Conservation (phyloP, 2,113 vertebrate species). For the Delphinus delphis region DNA sequence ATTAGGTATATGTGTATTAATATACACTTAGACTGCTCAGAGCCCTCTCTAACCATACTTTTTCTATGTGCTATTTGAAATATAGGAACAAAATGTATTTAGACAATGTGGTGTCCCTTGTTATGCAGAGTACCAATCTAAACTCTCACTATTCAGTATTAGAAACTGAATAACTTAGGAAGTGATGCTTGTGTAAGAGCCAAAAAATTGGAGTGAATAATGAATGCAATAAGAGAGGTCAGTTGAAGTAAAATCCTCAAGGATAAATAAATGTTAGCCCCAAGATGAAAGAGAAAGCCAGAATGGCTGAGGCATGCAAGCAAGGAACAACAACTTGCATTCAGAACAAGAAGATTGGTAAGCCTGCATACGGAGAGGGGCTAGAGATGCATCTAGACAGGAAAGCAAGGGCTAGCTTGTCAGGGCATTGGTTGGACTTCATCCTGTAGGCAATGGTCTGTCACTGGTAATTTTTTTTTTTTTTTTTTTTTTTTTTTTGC, state of each 20-base stretch:
- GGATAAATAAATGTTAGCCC: not conserved
- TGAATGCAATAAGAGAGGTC: not conserved
- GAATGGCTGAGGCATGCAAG: accelerated
- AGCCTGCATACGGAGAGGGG: not conserved
- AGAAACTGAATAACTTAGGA: not conserved
- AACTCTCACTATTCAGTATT: not conserved
- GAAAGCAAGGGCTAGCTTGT: not conserved
- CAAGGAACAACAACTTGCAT: not conserved
- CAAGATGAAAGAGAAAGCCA: not conserved
- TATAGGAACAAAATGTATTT: not conserved
- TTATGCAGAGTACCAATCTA: not conserved
- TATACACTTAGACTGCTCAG: not conserved
- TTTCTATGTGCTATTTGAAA: not conserved
- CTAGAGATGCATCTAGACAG: not conserved
- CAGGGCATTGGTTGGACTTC: not conserved
- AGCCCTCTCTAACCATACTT: not conserved
- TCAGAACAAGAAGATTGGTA: not conserved
- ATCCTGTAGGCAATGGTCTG: not conserved
- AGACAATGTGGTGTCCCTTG: not conserved
- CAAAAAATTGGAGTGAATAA: not conserved
- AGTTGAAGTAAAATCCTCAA: not conserved
- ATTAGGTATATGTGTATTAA: not conserved
- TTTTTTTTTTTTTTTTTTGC: no score
- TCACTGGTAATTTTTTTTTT: not conserved
- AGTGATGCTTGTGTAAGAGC: not conserved